Evolutionary conservation across 2,113 vertebrate species (phyloP), one percentile per base, ranked within the genome.

Genomic region (Carlito syrichta): DNA sequence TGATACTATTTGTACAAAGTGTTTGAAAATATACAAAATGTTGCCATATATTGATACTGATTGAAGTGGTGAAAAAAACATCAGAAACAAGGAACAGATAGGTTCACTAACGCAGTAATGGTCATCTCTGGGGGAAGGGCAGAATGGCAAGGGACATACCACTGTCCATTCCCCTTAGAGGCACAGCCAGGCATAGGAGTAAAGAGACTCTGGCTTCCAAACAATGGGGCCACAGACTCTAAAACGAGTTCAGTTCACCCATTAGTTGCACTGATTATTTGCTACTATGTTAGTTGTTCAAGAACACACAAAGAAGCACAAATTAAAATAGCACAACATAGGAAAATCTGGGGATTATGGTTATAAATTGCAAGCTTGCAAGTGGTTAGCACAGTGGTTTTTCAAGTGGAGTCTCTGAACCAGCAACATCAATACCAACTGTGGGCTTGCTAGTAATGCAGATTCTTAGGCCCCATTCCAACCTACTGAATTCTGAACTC

Each of bases 271-370:
- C 6, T 87, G 58, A 73, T 68, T 69, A 69, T 85, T 83, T 40
- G 71, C 20, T 48, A 71, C 77, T 71, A 43, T 69, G 58, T 81
- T 71, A 77, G 58, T 63, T 96, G 58, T 84, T 97, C 94, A 89
- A 85, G 81, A 92, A 89, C 62, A 52, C 40, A 90, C 22, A 89
- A 27, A 58, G 52, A 86, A 77, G 74, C 6, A 40, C 43, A 52
- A 81, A 86, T 78, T 82, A 83, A 89, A 97, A 92, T 1, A 32
- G 84, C 66, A 54, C 43, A 83, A 82, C 94, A 83, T 35, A 78
- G 69, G 69, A 71, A 89, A 96, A 86, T 48, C n/a, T 48, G 30
- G 54, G 16, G 87, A 82, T 50, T 69, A 48, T 48, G 88, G 79
- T 77, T 78, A 23, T 78, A 89, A 89, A 83, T 45, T 86, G 79